Evolutionary conservation across 2,113 vertebrate species (phyloP), one percentile per base, ranked within the genome.

Genomic region (Nothocercus julius): DNA sequence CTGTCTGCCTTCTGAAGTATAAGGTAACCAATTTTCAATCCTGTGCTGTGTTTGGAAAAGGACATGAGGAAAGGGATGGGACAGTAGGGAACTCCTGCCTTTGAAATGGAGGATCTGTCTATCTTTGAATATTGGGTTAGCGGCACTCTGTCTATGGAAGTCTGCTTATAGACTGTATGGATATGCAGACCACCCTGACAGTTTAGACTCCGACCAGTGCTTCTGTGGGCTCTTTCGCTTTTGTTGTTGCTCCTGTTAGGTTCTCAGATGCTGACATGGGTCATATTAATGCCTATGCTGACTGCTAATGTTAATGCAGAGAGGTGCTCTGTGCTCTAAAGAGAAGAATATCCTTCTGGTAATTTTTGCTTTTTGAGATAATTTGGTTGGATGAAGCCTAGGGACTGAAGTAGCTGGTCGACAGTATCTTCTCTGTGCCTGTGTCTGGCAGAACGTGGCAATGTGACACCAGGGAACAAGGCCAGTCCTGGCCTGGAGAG

Each of bases 151-250:
- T 4, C 34, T 27, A 2, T 49, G 66, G n/a, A 6, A 21, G 44
- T 25, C 69, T 25, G 32, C 38, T 22, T 45, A 45, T 22, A 36
- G 56, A 15, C 54, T 9, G 7, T 15, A 8, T 5, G 13, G 21
- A 34, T 4, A 3, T 3, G 3, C 7, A 0, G 38, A 19, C 47
- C 13, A 36, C 24, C 24, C 0, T 16, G 6, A 32, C 3, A 53
- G 73, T 18, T 22, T 42, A 53, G 73, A 25, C 27, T 40, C 28
- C 53, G n/a, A 34, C 14, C 9, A 25, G 25, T 51, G 5, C 9
- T 67, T 4, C 5, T 51, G 51, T 8, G 66, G 67, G 49, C 61
- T 11, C 21, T 83, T 56, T 34, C 67, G 28, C 7, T 5, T 62
- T 51, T 3, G 5, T 40, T 64, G 51, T 1, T 3, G 24, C 19